Evolutionary conservation across 2,113 vertebrate species (phyloP), one percentile per base, ranked within the genome.

Genomic region (Tricholaema leucomelas): DNA sequence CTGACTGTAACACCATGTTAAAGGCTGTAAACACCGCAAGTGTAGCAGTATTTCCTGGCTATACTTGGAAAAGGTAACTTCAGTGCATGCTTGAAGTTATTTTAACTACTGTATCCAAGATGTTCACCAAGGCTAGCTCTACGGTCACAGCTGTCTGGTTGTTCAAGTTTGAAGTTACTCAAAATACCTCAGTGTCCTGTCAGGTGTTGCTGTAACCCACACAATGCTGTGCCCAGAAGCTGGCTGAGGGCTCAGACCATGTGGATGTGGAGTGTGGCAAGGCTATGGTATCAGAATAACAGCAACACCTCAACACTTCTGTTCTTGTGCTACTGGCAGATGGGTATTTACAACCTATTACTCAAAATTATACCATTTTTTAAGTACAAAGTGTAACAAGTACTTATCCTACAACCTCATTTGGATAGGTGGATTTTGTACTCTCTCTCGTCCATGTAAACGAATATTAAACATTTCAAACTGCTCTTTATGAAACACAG

Each of bases 1-100:
- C 15, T 84, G 25, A 1, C 16, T 38, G 1, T 12, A 20, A 8
- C 3, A 6, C 31, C 8, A 1, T 3, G 0, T 17, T n/a, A 31
- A 4, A 21, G 54, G 58, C 18, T 58, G 61, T 16, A 19, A 44
- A 28, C 10, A 11, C 7, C 27, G 25, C 23, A 27, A 75, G 44
- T 2, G 4, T 5, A 24, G 27, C 31, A 21, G 2, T 9, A 16
- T 59, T 40, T 46, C 42, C 46, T 20, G 35, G 42, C 24, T 50
- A 2, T 3, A 11, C 50, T 48, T 40, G 15, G 44, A 55, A 61
- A 55, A 27, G 27, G 9, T 25, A 5, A 52, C 6, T 65, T 20
- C 70, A 42, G 25, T 30, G 42, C 61, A 24, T 0, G 1, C 46
- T 20, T 63, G 40, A 64, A 55, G 18, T 64, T 0, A 20, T 44